Evolutionary conservation across 2,888 invertebrate species (phyloP).

Genomic region (Cheilosia impressa): DNA sequence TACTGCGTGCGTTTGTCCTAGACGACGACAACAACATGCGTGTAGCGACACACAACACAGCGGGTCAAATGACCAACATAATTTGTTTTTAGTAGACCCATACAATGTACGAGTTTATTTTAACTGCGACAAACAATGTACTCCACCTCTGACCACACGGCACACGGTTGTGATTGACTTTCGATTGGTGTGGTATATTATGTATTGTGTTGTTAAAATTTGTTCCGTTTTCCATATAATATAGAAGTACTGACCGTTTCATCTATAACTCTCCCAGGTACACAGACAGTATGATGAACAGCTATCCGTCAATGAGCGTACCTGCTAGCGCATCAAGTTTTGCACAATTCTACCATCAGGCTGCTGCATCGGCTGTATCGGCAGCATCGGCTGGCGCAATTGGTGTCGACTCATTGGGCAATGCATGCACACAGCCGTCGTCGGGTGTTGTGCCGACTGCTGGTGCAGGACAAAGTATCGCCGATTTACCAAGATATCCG

Average conservation of each 20-base stretch:
- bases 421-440: conserved; percentile 90
- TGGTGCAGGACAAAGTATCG: conserved; percentile 92
- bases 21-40: not conserved
- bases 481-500: conserved; percentile 96
- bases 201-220: conserved; percentile 17
- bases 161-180: conserved; percentile 47
- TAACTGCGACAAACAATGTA: conserved; percentile 25
- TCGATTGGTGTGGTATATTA: conserved; percentile 41
- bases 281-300: conserved; percentile 84
- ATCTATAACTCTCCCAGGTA: conserved; percentile 80
- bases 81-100: conserved; percentile 30
- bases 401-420: conserved; percentile 91
- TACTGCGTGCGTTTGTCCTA: conserved; percentile 37
- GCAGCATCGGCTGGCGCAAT: conserved; percentile 91
- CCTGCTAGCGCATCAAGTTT: conserved; percentile 84
- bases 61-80: conserved; percentile 63
- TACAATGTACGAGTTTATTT: conserved; percentile 42
- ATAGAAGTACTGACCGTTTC: conserved; percentile 45
- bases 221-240: conserved; percentile 7
- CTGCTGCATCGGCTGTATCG: conserved; percentile 87
- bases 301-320: conserved; percentile 84
- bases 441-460: conserved; percentile 85
- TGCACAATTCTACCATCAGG: conserved; percentile 96
- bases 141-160: conserved; percentile 51
- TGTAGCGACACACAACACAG: conserved; percentile 49